Conservation (phyloP, 2,888 invertebrate genomes). For the Anthrax anthrax region DNA sequence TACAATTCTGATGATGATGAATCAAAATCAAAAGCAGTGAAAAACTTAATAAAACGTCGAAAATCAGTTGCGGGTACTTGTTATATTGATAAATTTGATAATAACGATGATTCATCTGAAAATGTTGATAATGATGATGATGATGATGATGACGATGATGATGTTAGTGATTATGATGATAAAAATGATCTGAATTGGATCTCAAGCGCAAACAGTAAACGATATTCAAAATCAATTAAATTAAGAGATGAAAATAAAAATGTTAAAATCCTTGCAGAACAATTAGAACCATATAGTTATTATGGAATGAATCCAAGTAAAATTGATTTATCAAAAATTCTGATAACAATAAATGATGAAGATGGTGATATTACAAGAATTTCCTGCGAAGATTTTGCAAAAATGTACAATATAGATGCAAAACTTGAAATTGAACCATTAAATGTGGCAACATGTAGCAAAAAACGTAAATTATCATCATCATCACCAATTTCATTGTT, state of each 20-base stretch:
- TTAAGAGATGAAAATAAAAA: too few relatives aligned
- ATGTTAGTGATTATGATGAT: background rate
- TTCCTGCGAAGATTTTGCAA: conserved; percentile 18
- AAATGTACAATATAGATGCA: conserved; percentile 18
- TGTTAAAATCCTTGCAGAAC: too few relatives aligned
- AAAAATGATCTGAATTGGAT: background rate
- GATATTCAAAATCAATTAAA: conserved; percentile 15
- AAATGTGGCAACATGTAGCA: too few relatives aligned
- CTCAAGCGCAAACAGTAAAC: background rate
- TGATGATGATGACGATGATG: conserved; percentile 3
- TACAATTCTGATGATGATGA: too few relatives aligned
- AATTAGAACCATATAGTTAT: too few relatives aligned
- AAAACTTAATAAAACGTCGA: background rate
- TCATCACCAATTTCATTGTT: too few relatives aligned
- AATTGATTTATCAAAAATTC: conserved; percentile 18
- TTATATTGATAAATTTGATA: conserved; percentile 12
- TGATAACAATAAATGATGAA: conserved; percentile 19
- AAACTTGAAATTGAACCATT: too few relatives aligned
- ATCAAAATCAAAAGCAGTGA: background rate
- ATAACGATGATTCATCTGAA: conserved; percentile 5
- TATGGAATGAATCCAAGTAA: conserved; percentile 12
- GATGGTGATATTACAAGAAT: conserved; percentile 16
- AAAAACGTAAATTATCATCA: too few relatives aligned
- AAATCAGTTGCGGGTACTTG: background rate
- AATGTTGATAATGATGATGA: background rate